Evolutionary conservation across 2,888 invertebrate species (phyloP).

Genomic region (Zaprionus bogoriensis): DNA sequence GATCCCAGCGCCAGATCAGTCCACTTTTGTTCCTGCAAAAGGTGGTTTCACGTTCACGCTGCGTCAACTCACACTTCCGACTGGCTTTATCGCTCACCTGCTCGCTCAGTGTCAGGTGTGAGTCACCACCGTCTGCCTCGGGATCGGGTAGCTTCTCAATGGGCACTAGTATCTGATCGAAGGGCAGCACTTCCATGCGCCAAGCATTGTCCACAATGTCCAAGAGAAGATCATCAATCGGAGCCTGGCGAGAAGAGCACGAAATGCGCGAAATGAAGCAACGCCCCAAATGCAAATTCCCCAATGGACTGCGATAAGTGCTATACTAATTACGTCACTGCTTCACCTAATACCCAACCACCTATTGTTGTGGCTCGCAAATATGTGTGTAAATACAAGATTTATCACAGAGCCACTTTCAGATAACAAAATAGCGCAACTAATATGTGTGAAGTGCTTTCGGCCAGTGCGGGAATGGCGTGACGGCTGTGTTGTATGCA

Average conservation of each 20-base stretch:
- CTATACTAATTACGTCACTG: slow-evolving; percentile 54
- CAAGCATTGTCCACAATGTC: slow-evolving; percentile 89
- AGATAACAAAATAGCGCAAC: slow-evolving; percentile 52
- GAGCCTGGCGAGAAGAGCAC: slow-evolving; percentile 59
- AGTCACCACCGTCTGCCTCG: slow-evolving; percentile 95
- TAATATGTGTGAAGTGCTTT: slow-evolving; percentile 44
- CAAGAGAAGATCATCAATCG: slow-evolving; percentile 81
- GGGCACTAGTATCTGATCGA: slow-evolving; percentile 93
- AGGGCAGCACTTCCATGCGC: slow-evolving; percentile 91
- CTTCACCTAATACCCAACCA: slow-evolving; percentile 12
- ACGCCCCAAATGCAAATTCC: slow-evolving; percentile 42
- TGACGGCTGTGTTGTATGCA: not conserved
- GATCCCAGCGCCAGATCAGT: slow-evolving; percentile 85
- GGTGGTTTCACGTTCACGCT: not conserved
- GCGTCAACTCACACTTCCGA: not conserved
- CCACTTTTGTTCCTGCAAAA: slow-evolving; percentile 86
- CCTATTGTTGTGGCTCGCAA: slow-evolving; percentile 20
- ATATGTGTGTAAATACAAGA: slow-evolving; percentile 34
- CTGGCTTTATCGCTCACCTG: slow-evolving; percentile 85
- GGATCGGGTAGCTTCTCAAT: slow-evolving; percentile 94
- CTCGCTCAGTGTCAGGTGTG: slow-evolving; percentile 94
- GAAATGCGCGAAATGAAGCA: slow-evolving; percentile 11
- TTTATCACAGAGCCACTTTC: slow-evolving; percentile 55
- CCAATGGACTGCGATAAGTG: slow-evolving; percentile 20
- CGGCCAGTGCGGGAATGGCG: not conserved